Percentiles rank a stretch among this genome's conserved stretches.
phyloP scores from a whole-genome alignment of 2,888 invertebrate genomes.

The Pharmacophagus antenor region DNA sequence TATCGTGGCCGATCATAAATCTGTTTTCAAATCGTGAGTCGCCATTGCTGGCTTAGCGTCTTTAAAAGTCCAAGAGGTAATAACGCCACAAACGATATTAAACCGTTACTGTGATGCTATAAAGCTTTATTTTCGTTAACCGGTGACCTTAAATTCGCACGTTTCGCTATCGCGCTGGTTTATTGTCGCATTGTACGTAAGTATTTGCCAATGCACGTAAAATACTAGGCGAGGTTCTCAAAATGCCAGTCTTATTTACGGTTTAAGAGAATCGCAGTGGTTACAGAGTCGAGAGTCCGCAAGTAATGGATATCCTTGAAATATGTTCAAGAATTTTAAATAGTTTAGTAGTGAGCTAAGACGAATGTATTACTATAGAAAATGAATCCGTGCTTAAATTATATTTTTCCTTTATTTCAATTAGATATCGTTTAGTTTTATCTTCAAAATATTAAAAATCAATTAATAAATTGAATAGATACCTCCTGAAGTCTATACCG shows the following conservation, averaged over 20 bases:
- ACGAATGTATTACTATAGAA: no score
- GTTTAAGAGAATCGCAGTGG: conserved; percentile 46
- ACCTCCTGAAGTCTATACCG: no score
- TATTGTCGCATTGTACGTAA: conserved; percentile 76
- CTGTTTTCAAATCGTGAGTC: conserved; percentile 79
- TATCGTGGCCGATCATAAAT: conserved; percentile 80
- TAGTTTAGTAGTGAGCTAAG: no score
- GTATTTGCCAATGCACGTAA: conserved; percentile 80
- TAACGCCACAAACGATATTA: conserved; percentile 48
- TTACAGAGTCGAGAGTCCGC: conserved; percentile 29
- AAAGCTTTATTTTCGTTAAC: conserved; percentile 64
- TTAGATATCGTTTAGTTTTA: no score
- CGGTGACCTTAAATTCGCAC: conserved; percentile 54
- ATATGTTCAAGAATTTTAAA: conserved; percentile 30
- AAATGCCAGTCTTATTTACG: conserved; percentile 77
- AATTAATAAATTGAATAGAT: no score
- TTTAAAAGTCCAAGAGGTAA: conserved; percentile 46
- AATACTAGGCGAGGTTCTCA: conserved; percentile 73
- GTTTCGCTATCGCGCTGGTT: conserved; percentile 58
- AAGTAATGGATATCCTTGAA: conserved; percentile 35
- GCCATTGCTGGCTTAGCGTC: conserved; percentile 57
- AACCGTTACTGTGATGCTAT: conserved; percentile 51
- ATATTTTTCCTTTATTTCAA: no score
- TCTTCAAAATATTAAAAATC: no score
- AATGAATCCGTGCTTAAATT: no score